A percentile compares a stretch with the other conserved stretches of the same genome.
phyloP scores from a whole-genome alignment of 1,140 invertebrate genomes.

The Varroa destructor region DNA sequence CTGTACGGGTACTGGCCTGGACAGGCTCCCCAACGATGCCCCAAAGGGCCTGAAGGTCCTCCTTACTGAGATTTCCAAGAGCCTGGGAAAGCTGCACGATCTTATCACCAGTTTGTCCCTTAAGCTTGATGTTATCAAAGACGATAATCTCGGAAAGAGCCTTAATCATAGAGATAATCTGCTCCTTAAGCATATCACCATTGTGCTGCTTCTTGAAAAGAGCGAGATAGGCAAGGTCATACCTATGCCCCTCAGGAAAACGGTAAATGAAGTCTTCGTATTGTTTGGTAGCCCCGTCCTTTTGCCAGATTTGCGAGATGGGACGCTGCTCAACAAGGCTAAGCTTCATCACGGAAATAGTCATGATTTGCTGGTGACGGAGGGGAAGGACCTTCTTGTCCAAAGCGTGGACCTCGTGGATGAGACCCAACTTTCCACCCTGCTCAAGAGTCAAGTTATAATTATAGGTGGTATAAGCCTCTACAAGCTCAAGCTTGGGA shows the following conservation, averaged over 20 bases:
- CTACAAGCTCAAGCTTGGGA: constrained; percentile 15
- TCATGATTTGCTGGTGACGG: constrained; percentile 20
- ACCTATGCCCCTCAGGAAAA: constrained; percentile 13
- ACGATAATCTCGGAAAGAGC: constrained; percentile 6
- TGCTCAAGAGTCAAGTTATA: constrained; percentile 23
- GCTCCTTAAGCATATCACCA: constrained; percentile 11
- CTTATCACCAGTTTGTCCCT: constrained; percentile 23
- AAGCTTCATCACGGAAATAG: constrained; percentile 22
- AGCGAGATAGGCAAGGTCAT: constrained; percentile 1
- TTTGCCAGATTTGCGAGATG: neutral
- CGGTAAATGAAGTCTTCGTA: constrained; percentile 19
- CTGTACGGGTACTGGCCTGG: neutral
- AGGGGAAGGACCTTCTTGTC: constrained; percentile 27
- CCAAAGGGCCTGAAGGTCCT: constrained; percentile 3
- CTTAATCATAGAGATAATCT: constrained; percentile 16
- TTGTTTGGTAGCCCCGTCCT: neutral
- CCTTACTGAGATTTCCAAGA: neutral
- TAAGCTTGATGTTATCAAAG: constrained; percentile 11
- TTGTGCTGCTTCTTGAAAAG: constrained; percentile 9
- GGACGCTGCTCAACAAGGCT: neutral
- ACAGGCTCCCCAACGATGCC: neutral
- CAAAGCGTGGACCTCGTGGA: constrained; percentile 18
- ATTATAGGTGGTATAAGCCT: constrained; percentile 21
- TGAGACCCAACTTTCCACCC: constrained; percentile 17
- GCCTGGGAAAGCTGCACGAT: constrained; percentile 22